Percentiles rank a stretch among this genome's conserved stretches.
Conservation (phyloP, 2,888 invertebrate genomes). For the Hipparchia semele region DNA sequence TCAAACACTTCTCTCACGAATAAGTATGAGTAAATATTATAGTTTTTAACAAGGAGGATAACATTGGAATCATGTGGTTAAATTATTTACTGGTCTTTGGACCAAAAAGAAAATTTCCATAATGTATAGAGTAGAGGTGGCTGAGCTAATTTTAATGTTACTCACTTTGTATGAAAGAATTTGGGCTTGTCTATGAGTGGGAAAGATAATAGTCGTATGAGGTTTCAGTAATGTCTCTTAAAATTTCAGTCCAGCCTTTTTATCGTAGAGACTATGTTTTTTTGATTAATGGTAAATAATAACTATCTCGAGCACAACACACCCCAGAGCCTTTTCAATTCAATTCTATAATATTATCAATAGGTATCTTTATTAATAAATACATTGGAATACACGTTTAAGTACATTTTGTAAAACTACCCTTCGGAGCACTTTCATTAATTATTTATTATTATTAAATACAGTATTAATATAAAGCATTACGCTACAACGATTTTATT, state of each 20-base stretch:
- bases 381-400: constrained; percentile 64
- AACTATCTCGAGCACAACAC: constrained; percentile 25
- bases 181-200: not conserved
- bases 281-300: not conserved
- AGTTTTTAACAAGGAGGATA: no score
- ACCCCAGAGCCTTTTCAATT: constrained; percentile 33
- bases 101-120: no score
- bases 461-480: constrained; percentile 52
- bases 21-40: no score
- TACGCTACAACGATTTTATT: constrained; percentile 46
- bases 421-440: constrained; percentile 63
- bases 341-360: constrained; percentile 25
- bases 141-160: no score
- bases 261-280: not conserved
- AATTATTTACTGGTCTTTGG: no score
- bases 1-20: no score
- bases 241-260: not conserved
- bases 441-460: constrained; percentile 42
- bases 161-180: no score
- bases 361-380: constrained; percentile 29
- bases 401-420: constrained; percentile 70
- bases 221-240: not conserved
- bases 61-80: no score
- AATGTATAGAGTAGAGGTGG: no score
- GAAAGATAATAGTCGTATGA: not conserved